A percentile compares a stretch with the other conserved stretches of the same genome.
Evolutionary conservation across 2,888 invertebrate species (phyloP).

Genomic region (Latrodectus elegans): DNA sequence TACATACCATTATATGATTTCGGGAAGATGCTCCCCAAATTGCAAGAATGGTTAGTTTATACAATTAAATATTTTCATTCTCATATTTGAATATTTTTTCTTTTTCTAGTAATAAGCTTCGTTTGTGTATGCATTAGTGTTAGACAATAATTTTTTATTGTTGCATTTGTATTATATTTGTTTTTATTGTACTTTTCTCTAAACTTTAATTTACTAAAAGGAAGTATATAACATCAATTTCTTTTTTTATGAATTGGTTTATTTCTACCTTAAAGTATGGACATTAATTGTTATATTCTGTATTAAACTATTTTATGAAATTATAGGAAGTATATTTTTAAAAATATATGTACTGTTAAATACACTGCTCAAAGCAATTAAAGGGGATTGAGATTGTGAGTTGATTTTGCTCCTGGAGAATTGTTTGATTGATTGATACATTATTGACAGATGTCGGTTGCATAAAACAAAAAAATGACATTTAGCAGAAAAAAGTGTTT

Average conservation of each 20-base stretch:
- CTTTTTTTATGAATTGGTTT: too few relatives aligned
- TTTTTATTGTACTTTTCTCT: too few relatives aligned
- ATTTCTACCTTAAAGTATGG: too few relatives aligned
- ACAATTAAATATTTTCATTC: not conserved
- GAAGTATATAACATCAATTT: too few relatives aligned
- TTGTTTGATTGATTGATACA: not conserved
- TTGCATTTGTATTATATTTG: too few relatives aligned
- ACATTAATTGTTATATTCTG: too few relatives aligned
- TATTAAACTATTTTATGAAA: too few relatives aligned
- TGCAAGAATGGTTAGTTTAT: conserved; percentile 85
- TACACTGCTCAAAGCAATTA: not conserved
- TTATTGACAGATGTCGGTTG: not conserved
- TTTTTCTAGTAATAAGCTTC: too few relatives aligned
- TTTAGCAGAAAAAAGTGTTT: not conserved
- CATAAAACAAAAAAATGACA: not conserved
- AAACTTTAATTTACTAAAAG: too few relatives aligned
- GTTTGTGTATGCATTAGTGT: too few relatives aligned
- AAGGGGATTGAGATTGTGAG: not conserved
- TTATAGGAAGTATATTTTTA: too few relatives aligned
- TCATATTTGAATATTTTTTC: not conserved
- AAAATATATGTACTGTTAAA: not conserved
- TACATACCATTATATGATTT: conserved; percentile 85
- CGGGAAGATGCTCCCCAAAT: conserved; percentile 82
- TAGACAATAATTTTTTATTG: too few relatives aligned
- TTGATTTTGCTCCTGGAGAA: not conserved